Conservation (phyloP, 2,797 vertebrate genomes). For the Dendrocincla tyrannina region DNA sequence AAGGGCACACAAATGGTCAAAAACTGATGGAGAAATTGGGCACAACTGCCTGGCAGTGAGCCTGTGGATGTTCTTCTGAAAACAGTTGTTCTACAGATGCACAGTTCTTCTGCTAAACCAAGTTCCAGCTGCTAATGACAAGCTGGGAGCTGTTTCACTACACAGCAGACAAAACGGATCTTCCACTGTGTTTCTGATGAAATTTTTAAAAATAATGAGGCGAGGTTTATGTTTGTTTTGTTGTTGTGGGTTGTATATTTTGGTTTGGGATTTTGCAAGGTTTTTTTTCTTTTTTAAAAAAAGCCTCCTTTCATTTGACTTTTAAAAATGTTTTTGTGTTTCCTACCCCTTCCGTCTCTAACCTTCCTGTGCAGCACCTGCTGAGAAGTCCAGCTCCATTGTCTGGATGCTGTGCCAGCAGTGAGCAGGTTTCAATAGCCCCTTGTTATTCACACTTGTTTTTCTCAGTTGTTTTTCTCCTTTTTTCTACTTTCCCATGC, state of each 20-base stretch:
- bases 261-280: neutral
- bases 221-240: neutral
- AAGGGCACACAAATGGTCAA: neutral
- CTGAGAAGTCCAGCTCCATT: neutral
- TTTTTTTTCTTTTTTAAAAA: neutral
- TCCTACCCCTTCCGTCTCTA: neutral
- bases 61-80: neutral
- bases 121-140: neutral
- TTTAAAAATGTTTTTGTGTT: neutral
- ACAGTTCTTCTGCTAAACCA: neutral
- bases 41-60: neutral
- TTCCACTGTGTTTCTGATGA: neutral
- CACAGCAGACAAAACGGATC: neutral
- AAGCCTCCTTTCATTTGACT: neutral
- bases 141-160: neutral
- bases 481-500: no score
- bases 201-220: neutral
- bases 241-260: no score
- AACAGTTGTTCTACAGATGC: neutral
- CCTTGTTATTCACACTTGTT: no score
- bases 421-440: neutral
- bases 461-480: no score
- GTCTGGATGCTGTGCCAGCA: neutral
- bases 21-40: neutral
- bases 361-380: neutral